Evolutionary conservation across 1,140 invertebrate species (phyloP), one percentile per base, ranked within the genome.

Genomic region (Hyles vespertilio): DNA sequence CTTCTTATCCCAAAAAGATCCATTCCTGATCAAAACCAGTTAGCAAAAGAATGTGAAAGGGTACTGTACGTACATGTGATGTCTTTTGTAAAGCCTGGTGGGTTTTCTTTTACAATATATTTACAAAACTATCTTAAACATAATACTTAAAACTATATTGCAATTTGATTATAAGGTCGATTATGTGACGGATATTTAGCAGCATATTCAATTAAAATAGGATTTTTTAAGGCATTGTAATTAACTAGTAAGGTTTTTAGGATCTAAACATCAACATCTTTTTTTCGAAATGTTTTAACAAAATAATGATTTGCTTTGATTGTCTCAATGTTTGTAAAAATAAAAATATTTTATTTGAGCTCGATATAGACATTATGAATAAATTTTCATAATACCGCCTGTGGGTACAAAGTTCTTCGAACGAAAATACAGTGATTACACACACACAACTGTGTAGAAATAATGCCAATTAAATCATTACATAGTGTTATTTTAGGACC

Each of bases 31-130:
- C 22, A 22, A 5, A 5, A 40, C 36, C 36, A 40, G 36, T 8
- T 5, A 8, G 36, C 8, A 5, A 40, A 5, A 40, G 36, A 32
- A 32, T 8, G 48, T 32, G 22, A 50, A 51, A 10, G 7, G 32
- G 49, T 61, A 61, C 51, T 51, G 55, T 56, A 65, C 36, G 44
- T 50, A n/a, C 11, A 12, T 36, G 43, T 61, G 56, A 59, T 50
- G 44, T 56, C 54, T 48, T 54, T 40, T 48, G 34, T 52, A 52
- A 57, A 65, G 57, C 53, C 52, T 61, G 66, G 67, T 69, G 67
- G 67, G 67, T 69, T 62, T 52, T 50, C 49, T 36, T 50, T 34
- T n/a, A 51, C 33, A 5, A 50, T 69, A 57, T 69, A 69, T 69
- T 65, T 69, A 69, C 67, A 69, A 51, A 47, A 51, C 34, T 34